Evolutionary conservation across 2,888 invertebrate species (phyloP), one percentile per base, ranked within the genome.

Genomic region (Phlogophora meticulosa): DNA sequence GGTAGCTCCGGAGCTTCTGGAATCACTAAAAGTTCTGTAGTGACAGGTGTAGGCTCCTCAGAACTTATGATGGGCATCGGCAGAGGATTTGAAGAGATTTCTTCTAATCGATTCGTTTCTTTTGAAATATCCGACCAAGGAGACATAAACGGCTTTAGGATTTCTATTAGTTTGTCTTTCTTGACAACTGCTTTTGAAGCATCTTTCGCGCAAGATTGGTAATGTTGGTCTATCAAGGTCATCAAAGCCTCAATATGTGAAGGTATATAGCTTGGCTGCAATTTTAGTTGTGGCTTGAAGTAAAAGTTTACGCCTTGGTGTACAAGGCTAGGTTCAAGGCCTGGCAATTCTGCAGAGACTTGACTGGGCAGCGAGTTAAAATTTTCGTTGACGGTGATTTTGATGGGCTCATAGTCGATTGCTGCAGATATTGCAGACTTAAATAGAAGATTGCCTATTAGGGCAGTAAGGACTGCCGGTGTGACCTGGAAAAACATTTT

Each of bases 301-400:
- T 85, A 89, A 40, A 88, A 80, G 66, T 90, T 88, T 22, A 87
- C 86, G 15, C 89, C 88, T 75, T 88, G 84, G 52, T 89, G 88
- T 34, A 88, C 58, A 38, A 85, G 80, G 20, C 81, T 82, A 4
- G 84, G 72, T 59, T 81, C 67, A 40, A 78, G 67, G 9, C 80
- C 78, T 7, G 79, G 78, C n/a, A 67, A 55, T 42, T 68, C 80
- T 49, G 72, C 40, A 20, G 72, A 24, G 0, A 20, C 58, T 22
- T 49, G 56, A 34, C 17, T 63, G 15, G 81, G 55, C 22, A 61
- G 36, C 10, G 63, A 2, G 40, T 79, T 74, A 17, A 73, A 75
- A 55, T 83, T 71, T 67, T 82, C 79, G 15, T 70, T 76, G 38
- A 84, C 70, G n/a, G 73, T 71, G 9, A 85, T 82, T 49, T 78